These are phyloP conservation scores for Euwallacea fornicatus DNA, from an alignment of 1,140 invertebrate species.

Conservation along the genomic window DNA sequence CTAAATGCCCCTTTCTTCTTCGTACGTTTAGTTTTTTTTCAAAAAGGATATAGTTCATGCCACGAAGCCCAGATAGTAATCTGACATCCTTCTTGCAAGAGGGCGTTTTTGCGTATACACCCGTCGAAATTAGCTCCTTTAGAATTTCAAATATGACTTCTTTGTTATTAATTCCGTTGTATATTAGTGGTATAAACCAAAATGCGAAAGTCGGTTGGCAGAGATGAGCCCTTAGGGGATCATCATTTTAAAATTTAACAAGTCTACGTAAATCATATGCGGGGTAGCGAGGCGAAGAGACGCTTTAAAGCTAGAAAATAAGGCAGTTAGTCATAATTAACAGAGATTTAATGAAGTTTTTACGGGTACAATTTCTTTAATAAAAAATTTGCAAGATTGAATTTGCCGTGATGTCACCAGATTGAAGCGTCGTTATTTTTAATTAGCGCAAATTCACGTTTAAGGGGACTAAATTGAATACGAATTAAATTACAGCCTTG, in stretches of 20 bases:
- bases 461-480: too few species aligned
- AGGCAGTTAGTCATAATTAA: conserved; percentile 32
- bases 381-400: neutral
- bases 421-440: neutral
- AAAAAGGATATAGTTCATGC: conserved; percentile 11
- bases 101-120: too few species aligned
- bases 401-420: neutral
- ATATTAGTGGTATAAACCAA: neutral
- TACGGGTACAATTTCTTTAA: conserved; percentile 21
- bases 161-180: neutral
- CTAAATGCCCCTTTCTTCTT: conserved; percentile 7
- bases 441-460: neutral
- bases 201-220: neutral
- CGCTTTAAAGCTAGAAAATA: conserved; percentile 19
- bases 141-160: neutral
- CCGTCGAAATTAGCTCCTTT: neutral
- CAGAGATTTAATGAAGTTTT: conserved; percentile 30
- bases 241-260: conserved; percentile 31
- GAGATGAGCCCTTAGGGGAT: conserved; percentile 10
- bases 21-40: neutral
- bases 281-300: neutral
- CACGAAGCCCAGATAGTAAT: conserved; percentile 10
- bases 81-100: conserved; percentile 14
- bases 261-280: conserved; percentile 21
- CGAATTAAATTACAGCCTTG: too few species aligned